Evolutionary conservation across 1,140 invertebrate genomes (phyloP).

Genomic region (Colletes gigas): DNA sequence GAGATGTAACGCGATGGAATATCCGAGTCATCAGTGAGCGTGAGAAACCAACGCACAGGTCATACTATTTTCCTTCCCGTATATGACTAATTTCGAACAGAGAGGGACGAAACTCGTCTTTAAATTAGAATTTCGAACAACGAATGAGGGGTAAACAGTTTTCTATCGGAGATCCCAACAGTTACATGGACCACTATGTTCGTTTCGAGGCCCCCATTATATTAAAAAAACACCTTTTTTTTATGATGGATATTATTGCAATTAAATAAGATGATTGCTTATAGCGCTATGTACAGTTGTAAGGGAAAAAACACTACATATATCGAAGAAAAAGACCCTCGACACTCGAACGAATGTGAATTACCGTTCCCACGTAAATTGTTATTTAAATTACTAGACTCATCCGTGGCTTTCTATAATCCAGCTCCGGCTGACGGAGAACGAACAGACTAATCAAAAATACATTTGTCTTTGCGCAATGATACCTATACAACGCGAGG

Average conservation of each 20-base stretch:
- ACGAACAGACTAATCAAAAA: constrained; percentile 7
- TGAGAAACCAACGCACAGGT: constrained; percentile 36
- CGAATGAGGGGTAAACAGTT: no score
- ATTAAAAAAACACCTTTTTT: no score
- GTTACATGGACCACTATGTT: no score
- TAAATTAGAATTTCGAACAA: no score
- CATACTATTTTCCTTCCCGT: constrained; percentile 6
- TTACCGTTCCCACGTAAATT: not conserved
- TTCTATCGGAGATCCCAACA: no score
- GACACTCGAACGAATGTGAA: not conserved
- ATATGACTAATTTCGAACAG: not conserved
- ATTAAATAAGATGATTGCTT: no score
- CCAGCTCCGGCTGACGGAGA: not conserved
- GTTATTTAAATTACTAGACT: constrained; percentile 12
- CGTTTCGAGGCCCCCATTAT: no score
- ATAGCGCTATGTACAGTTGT: no score
- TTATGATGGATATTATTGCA: no score
- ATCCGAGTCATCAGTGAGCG: constrained; percentile 49
- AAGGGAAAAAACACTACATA: no score
- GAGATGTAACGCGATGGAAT: constrained; percentile 21
- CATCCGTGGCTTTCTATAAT: not conserved
- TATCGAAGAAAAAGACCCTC: no score
- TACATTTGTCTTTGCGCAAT: constrained; percentile 38
- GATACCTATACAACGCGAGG: not conserved
- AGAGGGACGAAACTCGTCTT: not conserved